Evolutionary conservation across 1,140 invertebrate species (phyloP), one percentile per base, ranked within the genome.

Genomic region (Heliconius congener): DNA sequence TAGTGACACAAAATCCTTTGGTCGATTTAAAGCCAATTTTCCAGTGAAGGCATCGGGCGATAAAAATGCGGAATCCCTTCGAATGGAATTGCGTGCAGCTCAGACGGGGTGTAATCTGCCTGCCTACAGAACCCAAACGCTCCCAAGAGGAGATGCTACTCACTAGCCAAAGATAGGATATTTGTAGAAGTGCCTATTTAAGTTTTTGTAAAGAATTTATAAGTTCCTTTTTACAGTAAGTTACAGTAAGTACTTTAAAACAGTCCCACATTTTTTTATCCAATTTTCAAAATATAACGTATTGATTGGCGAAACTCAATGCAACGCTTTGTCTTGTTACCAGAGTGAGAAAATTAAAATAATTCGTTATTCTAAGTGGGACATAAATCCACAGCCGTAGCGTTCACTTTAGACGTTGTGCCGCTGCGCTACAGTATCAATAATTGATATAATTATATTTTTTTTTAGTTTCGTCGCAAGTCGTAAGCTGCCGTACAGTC

Each of bases 21-120:
- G 83, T 76, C 84, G 85, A 85, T 81, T 88, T 84, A 85, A 81
- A 83, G 84, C 83, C 87, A 91, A 91, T 91, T 88, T 86, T 81
- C 84, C 86, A 87, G 83, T 76, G 82, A 84, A 86, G 83, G 84
- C 84, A 89, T 86, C 81, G 87, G 78, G 78, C 90, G 91, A 93
- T 93, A 93, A 93, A 93, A 93, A 94, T 91, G 90, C 89, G 88
- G 85, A 89, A 91, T 91, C 91, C 90, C 89, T 90, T 87, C 86
- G 86, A 89, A 87, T 89, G 88, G 89, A 90, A 92, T 92, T 93
- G 89, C 91, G 91, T 85, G 89, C 86, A 87, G 90, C 90, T 93
- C 90, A 91, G 92, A 92, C 88, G 82, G 87, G 86, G 91, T 89
- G 92, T 90, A 92, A 92, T 93, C 90, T 92, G 90, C 90, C 90